Conservation (phyloP, 2,113 vertebrate species). For the Choloepus hoffmanni region DNA sequence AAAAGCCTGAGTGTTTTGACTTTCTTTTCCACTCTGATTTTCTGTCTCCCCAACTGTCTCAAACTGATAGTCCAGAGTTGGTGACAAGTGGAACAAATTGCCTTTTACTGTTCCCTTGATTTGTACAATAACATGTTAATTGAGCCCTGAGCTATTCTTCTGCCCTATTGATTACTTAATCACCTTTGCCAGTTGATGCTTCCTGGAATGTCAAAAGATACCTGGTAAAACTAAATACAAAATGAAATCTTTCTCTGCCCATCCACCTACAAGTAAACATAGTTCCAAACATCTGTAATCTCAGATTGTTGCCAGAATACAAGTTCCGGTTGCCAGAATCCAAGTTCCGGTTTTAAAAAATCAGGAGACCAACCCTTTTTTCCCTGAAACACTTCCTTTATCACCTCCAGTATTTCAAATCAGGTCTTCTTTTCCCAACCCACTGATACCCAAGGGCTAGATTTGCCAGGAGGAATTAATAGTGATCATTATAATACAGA, state of each 20-base stretch:
- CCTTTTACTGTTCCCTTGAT: constrained; percentile 76
- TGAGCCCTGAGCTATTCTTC: constrained; percentile 64
- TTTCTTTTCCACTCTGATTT: constrained; percentile 57
- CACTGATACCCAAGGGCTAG: constrained; percentile 38
- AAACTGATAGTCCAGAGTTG: constrained; percentile 23
- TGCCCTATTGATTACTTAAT: constrained; percentile 74
- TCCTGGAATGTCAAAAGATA: constrained; percentile 66
- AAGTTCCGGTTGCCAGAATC: not conserved
- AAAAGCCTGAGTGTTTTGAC: constrained; percentile 64
- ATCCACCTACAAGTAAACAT: not conserved
- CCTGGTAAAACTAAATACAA: constrained; percentile 69
- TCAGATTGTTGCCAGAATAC: not conserved
- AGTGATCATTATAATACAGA: constrained; percentile 3
- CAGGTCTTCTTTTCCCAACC: not conserved
- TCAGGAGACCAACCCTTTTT: not conserved
- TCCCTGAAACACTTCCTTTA: not conserved
- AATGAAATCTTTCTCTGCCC: constrained; percentile 26
- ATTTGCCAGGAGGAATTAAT: constrained; percentile 61
- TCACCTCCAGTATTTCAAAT: not conserved
- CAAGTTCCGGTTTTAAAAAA: constrained; percentile 39
- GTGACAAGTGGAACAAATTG: constrained; percentile 59
- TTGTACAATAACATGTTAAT: constrained; percentile 77
- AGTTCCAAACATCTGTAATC: constrained; percentile 1
- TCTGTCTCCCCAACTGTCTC: constrained; percentile 57
- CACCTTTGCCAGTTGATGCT: constrained; percentile 70